phyloP scores from a whole-genome alignment of 2,797 vertebrate species.

The Enteromius mattozi region DNA sequence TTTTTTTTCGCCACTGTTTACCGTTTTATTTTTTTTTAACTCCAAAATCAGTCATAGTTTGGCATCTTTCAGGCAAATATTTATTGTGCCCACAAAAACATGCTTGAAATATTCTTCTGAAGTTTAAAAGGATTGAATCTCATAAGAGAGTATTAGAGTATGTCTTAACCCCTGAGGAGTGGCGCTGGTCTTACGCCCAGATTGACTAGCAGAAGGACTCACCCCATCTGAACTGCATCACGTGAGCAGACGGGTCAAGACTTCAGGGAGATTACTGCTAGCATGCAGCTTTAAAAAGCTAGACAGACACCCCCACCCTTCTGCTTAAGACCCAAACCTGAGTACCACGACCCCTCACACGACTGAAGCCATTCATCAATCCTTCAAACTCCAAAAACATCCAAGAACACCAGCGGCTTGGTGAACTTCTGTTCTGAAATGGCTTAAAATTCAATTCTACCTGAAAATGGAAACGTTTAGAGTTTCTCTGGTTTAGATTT shows the following conservation, averaged over 20 bases:
- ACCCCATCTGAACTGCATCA: constrained; percentile 44
- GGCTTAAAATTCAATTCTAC: not conserved
- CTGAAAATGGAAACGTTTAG: not conserved
- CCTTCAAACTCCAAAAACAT: not conserved
- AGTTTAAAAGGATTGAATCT: constrained; percentile 7
- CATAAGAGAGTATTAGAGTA: constrained; percentile 17
- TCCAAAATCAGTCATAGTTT: constrained; percentile 2
- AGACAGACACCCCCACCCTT: constrained; percentile 20
- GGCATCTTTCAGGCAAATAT: constrained; percentile 17
- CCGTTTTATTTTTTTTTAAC: not conserved
- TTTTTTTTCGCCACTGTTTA: too few relatives aligned
- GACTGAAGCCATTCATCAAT: not conserved
- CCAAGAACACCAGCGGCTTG: not conserved
- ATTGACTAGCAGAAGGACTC: constrained; percentile 32
- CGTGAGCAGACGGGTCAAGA: constrained; percentile 36
- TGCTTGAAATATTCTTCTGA: constrained; percentile 13
- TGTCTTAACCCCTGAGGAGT: not conserved
- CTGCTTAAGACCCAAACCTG: constrained; percentile 9
- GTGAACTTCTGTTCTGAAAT: not conserved
- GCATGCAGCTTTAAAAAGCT: constrained; percentile 46
- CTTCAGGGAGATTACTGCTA: constrained; percentile 46
- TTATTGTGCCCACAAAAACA: constrained; percentile 12
- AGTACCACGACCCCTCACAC: constrained; percentile 2
- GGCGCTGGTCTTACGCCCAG: constrained; percentile 26
- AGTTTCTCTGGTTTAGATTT: not conserved